Evolutionary conservation across 1,140 invertebrate genomes (phyloP), one percentile per base, ranked within the genome.

Genomic region (Periplaneta americana): DNA sequence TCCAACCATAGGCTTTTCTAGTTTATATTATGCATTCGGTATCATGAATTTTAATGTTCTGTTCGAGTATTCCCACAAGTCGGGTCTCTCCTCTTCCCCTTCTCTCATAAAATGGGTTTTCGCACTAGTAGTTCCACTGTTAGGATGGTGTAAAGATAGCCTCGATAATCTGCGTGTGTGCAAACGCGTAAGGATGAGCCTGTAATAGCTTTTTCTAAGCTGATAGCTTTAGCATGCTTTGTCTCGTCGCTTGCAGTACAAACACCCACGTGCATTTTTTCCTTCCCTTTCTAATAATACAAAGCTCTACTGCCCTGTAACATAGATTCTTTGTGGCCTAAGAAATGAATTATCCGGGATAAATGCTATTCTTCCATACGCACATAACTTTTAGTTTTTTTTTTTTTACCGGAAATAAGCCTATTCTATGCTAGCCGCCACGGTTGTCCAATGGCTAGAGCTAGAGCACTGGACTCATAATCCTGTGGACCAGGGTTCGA

Each of bases 1-100:
- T 80, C 28, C 79, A 48, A 74, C 37, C 75, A 76, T 76, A 75
- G 74, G 37, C 35, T 80, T 34, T 80, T 31, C 57, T 33, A 75
- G 80, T 80, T 66, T 81, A 37, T 81, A 81, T 81, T 81, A 75
- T 81, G 75, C 80, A 81, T 36, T 75, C 80, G 34, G 34, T 76
- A 76, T 76, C 75, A 81, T 81, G 80, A 81, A 81, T 81, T 81
- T 81, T 81, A 81, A 81, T 81, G 80, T 37, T 18, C 17, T 39
- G 39, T 79, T 39, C 31, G 34, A 36, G 34, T 79, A 36, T 79
- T 79, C 78, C 78, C 78, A 76, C 10, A 76, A 76, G 75, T 79
- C 17, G 78, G 2, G 31, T n/a, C 32, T 34, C 75, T n/a, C 10
- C 3, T 32, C 75, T n/a, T 66, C 39, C n/a, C 39, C 39, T 48